Evolutionary conservation across 2,888 invertebrate genomes (phyloP).

Genomic region (Scaptodrosophila latifasciaeformis): DNA sequence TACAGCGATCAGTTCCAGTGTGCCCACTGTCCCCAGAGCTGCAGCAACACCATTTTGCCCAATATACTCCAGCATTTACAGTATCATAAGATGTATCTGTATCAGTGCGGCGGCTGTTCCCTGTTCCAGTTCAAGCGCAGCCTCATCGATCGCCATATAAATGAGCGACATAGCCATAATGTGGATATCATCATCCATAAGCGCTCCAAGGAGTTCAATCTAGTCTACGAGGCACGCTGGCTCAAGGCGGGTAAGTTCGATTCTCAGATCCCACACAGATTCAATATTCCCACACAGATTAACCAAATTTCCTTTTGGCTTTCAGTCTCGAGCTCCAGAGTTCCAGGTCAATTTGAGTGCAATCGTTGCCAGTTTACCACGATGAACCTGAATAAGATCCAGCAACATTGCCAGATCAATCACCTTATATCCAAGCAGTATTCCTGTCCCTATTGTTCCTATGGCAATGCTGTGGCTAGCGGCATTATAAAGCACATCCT

Average conservation of each 20-base stretch:
- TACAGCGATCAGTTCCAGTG: slow-evolving; percentile 18
- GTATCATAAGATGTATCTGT: slow-evolving; percentile 84
- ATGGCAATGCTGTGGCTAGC: background rate
- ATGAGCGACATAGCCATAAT: slow-evolving; percentile 76
- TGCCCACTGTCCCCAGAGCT: slow-evolving; percentile 16
- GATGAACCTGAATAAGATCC: background rate
- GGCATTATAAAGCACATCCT: slow-evolving; percentile 28
- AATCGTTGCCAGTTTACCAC: slow-evolving; percentile 26
- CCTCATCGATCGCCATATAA: slow-evolving; percentile 81
- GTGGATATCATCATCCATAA: slow-evolving; percentile 50
- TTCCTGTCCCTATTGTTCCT: slow-evolving; percentile 21
- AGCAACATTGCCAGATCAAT: background rate
- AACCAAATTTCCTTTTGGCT: background rate
- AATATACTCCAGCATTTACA: slow-evolving; percentile 82
- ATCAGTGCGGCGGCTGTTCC: slow-evolving; percentile 82
- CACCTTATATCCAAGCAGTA: slow-evolving; percentile 15
- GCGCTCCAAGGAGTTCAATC: slow-evolving; percentile 22
- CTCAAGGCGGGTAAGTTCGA: slow-evolving; percentile 31
- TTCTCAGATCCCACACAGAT: background rate
- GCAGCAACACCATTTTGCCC: background rate
- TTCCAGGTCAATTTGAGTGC: slow-evolving; percentile 20
- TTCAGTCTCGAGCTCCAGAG: background rate
- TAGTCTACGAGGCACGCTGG: slow-evolving; percentile 27
- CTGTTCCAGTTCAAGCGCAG: slow-evolving; percentile 80
- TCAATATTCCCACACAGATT: background rate